Conservation (phyloP, 1,140 invertebrate species). For the Drosophila subobscura region DNA sequence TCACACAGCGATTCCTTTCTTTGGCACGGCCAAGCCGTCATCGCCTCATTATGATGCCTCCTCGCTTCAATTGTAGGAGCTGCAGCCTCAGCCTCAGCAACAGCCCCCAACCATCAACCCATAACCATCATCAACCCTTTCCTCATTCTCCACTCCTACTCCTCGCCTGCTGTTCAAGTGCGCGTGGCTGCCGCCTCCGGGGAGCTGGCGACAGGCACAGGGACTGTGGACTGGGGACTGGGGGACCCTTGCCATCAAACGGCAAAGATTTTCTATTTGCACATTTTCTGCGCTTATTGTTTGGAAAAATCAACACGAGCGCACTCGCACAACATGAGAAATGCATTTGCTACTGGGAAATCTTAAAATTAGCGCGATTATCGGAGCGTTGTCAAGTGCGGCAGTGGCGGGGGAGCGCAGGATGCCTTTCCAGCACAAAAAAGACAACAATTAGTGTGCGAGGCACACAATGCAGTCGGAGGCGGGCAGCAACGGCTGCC, state of each 20-base stretch:
- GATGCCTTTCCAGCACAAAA: conserved; percentile 36
- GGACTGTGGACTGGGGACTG: neutral
- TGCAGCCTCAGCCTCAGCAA: neutral
- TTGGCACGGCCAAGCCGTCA: conserved; percentile 29
- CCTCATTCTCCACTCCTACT: conserved; percentile 5
- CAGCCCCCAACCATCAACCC: neutral
- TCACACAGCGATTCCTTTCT: conserved; percentile 51
- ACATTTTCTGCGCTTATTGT: conserved; percentile 76
- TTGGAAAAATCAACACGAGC: conserved; percentile 77
- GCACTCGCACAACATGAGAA: conserved; percentile 53
- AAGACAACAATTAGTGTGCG: conserved; percentile 64
- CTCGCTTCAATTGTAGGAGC: conserved; percentile 20
- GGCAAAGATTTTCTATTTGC: conserved; percentile 73
- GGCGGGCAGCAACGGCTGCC: conserved; percentile 14
- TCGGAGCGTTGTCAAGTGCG: conserved; percentile 76
- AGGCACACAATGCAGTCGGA: conserved; percentile 47
- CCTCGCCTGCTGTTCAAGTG: conserved; percentile 55
- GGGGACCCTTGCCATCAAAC: conserved; percentile 17
- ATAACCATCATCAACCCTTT: conserved; percentile 12
- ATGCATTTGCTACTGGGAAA: conserved; percentile 80
- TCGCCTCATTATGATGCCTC: conserved; percentile 24
- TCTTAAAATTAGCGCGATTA: conserved; percentile 83
- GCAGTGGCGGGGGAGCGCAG: neutral
- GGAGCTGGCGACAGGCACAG: conserved; percentile 34
- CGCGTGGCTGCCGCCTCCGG: conserved; percentile 61